phyloP scores from a whole-genome alignment of 2,888 invertebrate species.

The Idaea biselata region DNA sequence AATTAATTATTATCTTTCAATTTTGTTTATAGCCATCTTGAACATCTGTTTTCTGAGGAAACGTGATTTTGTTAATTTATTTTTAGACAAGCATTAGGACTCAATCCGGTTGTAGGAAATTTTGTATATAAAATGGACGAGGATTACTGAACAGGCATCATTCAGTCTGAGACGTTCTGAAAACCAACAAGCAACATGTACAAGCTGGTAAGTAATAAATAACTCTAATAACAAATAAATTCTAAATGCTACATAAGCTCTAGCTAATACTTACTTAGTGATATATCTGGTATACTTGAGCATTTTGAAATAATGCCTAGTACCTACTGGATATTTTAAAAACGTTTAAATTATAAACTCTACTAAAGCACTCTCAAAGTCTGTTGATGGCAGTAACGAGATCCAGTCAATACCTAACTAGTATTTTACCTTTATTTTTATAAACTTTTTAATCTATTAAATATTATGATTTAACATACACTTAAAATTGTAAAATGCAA shows the following conservation, averaged over 20 bases:
- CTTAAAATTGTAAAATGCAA: not conserved
- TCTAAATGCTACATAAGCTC: not conserved
- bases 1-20: not conserved
- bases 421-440: not conserved
- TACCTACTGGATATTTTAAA: too few relatives aligned
- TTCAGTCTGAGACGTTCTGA: constrained; percentile 34
- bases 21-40: not conserved
- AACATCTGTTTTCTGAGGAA: not conserved
- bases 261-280: too few relatives aligned
- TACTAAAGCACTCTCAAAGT: too few relatives aligned
- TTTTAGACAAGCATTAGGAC: constrained; percentile 2
- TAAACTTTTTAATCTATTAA: not conserved
- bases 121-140: constrained; percentile 18
- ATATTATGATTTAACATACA: not conserved
- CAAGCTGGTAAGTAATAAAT: constrained; percentile 33
- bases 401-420: not conserved
- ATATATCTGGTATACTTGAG: too few relatives aligned
- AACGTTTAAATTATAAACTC: too few relatives aligned
- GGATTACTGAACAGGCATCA: constrained; percentile 27
- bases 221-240: not conserved
- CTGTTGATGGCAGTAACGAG: too few relatives aligned
- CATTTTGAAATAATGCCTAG: too few relatives aligned
- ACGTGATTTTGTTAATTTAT: constrained; percentile 5
- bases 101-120: constrained; percentile 5
- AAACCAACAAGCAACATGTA: constrained; percentile 31